Evolutionary conservation across 2,888 invertebrate genomes (phyloP).

Genomic region (Oligia strigilis): DNA sequence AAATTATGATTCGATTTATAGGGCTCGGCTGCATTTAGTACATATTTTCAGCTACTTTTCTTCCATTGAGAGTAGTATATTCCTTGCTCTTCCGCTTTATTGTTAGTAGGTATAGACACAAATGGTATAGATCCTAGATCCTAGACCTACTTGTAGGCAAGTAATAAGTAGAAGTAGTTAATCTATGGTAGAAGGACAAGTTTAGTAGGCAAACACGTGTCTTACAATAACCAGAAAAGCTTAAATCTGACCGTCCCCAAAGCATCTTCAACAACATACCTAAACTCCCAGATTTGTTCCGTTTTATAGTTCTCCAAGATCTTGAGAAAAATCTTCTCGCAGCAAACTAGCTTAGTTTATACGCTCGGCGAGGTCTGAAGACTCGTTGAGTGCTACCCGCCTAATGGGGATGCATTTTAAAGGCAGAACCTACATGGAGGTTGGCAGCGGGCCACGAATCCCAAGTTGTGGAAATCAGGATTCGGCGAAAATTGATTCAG

Average conservation of each 20-base stretch:
- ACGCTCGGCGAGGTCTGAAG: conserved; percentile 70
- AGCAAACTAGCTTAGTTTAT: conserved; percentile 73
- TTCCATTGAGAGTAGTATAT: no score
- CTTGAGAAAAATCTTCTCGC: conserved; percentile 60
- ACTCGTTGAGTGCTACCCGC: conserved; percentile 73
- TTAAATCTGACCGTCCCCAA: background rate
- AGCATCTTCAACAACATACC: conserved; percentile 17
- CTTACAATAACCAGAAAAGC: conserved; percentile 1
- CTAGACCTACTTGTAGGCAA: no score
- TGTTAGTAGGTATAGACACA: no score
- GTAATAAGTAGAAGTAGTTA: no score
- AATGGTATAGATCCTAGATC: no score
- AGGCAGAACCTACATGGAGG: conserved; percentile 61
- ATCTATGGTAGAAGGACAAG: background rate
- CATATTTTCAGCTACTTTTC: no score
- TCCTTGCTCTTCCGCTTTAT: no score
- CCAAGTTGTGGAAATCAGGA: conserved; percentile 73
- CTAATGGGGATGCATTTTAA: conserved; percentile 84
- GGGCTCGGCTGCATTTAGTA: no score
- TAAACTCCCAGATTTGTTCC: conserved; percentile 45
- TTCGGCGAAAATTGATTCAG: conserved; percentile 65
- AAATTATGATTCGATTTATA: no score
- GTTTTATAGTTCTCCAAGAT: conserved; percentile 42
- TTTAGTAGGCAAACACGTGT: background rate
- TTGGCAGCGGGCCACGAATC: conserved; percentile 79